Base-by-base conservation (phyloP, 2,888 invertebrate genomes). In the Busseola fusca region DNA sequence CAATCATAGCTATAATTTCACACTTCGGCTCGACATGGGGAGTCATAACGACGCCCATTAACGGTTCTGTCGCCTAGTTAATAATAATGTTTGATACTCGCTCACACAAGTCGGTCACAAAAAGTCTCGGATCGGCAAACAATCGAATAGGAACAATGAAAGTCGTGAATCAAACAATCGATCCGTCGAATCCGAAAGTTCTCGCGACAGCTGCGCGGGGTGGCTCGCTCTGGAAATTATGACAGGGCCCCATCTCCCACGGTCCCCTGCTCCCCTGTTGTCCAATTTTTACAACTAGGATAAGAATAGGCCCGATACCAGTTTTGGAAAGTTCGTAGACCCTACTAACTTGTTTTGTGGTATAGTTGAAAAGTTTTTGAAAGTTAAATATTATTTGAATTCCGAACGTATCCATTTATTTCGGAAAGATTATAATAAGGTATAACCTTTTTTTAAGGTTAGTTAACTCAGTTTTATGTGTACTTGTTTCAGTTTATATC, bases 101-200 rank as follows among this genome's bases (percentile, higher is more conserved):
- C 63, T 63, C 84, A 83, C 86, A 88, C 78, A 84, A 78, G 71
- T 80, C 72, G 73, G 76, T 83, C 83, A 87, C 88, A 87, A 88
- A 88, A 90, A 88, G 76, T 78, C 80, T 83, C 82, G 83, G 84
- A 84, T 85, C 79, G 75, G 72, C 86, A 83, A 89, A 92, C 91
- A 91, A 90, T 93, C 86, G 87, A 76, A 80, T 80, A 87, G 87
- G 94, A 93, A 94, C 94, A 94, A 94, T 91, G 81, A 84, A 78
- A 86, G 86, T 89, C 91, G 89, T 84, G 91, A 89, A 92, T 93
- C 93, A 92, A 94, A 94, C 94, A 95, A 94, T 94, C 92, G 93
- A 93, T 93, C 87, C 90, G 89, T 90, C 91, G 90, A 89, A 88
- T 89, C 88, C 86, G 85, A 88, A 89, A 88, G 89, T 89, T 87